Evolutionary conservation across 2,888 invertebrate species (phyloP), one percentile per base, ranked within the genome.

Genomic region (Barypeithes pellucidus): DNA sequence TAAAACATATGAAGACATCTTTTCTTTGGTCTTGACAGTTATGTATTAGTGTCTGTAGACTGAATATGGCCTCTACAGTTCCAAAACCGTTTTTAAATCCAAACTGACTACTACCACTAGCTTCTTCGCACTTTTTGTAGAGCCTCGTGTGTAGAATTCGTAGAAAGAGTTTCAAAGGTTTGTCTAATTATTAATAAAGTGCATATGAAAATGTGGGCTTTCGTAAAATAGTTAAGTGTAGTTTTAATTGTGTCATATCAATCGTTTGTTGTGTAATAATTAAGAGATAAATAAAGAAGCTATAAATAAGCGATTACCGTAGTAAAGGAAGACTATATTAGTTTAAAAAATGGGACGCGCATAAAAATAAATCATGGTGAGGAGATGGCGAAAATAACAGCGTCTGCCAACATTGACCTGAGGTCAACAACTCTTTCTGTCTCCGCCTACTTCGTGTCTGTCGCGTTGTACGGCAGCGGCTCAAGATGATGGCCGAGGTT

Each of bases 351-450:
- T 74, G 71, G 67, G 71, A 71, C 63, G 52, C n/a, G 67, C 75
- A 72, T 71, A 63, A 75, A 75, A 74, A 74, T 67, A 67, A 70
- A 75, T 74, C 60, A 74, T 75, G 62, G 61, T 63, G 54, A 73
- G 52, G 60, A 74, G 71, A 75, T 72, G 74, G 71, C 67, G 78
- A 81, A 81, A 81, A 82, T 80, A 80, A 84, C 84, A 82, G 82
- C 82, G 83, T 83, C 81, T 82, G 83, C 73, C 73, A 73, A 73
- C 81, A 83, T 84, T 85, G 86, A 85, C 85, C 86, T 84, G 84
- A 84, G 86, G 86, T 86, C 86, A 86, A 86, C 85, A 85, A 85
- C 86, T 85, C 84, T 84, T 84, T 82, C 82, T 83, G 84, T 85
- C 84, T 84, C 85, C 86, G 84, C 85, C 86, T 84, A 85, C 86